These are phyloP conservation scores for Serinus canaria DNA, from an alignment of 2,113 vertebrate species.

Conservation along the genomic window DNA sequence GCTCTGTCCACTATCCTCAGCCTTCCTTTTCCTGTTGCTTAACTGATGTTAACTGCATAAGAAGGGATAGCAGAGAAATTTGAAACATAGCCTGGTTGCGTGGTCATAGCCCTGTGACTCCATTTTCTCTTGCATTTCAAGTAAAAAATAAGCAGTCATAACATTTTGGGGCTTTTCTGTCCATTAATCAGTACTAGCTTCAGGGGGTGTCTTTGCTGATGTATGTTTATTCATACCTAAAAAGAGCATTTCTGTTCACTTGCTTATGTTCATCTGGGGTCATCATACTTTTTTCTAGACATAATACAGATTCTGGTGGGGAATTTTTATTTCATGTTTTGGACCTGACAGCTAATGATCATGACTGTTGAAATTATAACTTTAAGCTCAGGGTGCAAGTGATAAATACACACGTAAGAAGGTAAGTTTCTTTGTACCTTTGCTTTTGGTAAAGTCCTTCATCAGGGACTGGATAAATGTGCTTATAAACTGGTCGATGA, in stretches of 20 bases:
- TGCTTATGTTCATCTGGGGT: background rate
- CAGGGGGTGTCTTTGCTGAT: background rate
- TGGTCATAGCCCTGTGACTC: background rate
- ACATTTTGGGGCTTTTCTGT: fast-evolving
- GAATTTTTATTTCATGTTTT: background rate
- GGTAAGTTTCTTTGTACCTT: background rate
- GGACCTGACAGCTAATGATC: background rate
- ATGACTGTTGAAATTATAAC: background rate
- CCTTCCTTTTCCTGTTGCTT: background rate
- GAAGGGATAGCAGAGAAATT: background rate
- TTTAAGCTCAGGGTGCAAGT: background rate
- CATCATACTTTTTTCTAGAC: background rate
- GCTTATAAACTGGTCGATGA: background rate
- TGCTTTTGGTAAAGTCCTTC: background rate
- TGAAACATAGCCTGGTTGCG: background rate
- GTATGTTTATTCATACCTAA: background rate
- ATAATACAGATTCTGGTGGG: background rate
- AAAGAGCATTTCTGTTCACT: background rate
- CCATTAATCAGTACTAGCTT: fast-evolving
- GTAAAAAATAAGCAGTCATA: background rate
- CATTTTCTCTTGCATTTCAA: background rate
- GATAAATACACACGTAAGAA: background rate
- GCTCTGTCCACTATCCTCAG: background rate
- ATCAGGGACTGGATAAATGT: background rate
- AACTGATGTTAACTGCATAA: background rate